Evolutionary conservation across 2,113 vertebrate genomes (phyloP), one percentile per base, ranked within the genome.

Genomic region (Delphinus delphis): DNA sequence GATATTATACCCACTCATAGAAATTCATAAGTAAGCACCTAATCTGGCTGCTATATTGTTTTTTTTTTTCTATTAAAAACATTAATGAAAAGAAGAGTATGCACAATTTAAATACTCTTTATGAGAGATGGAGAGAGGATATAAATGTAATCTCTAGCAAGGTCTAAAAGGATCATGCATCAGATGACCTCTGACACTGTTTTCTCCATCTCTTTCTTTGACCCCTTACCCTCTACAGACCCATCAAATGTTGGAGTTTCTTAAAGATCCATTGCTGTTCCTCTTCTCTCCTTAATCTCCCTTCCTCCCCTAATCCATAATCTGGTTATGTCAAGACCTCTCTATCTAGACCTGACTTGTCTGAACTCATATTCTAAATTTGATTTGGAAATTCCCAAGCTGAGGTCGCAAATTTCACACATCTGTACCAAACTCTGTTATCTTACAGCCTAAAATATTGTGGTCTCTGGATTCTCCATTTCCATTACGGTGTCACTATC

Each of bases 41-140:
- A 90, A 65, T 81, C 28, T 67, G 33, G 26, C 23, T 71, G 62
- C 41, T 90, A 58, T 28, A 41, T 71, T 83, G 36, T 3, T 65
- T 82, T 47, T 68, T 47, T 68, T 55, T 41, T 68, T 47, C 44
- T 58, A 17, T 73, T 76, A 65, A 96, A 94, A 83, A 76, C 33
- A 60, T 62, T 62, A 85, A 85, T 88, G 68, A 84, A 93, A 83
- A 88, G 23, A 44, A 26, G 25, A 90, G 25, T 47, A 79, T 90
- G 36, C 58, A 86, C 53, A 94, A 94, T 90, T 84, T 88, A 62
- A 80, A 62, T 83, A 90, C 70, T 89, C 62, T 58, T n/a, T 85
- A 11, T 88, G 77, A 88, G 28, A 94, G 8, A 79, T 18, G 65
- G 28, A 71, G 41, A 74, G 41, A 88, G 8, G 70, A 41, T 68